These are phyloP conservation scores for Bubo blakistoni DNA, from an alignment of 2,113 vertebrate genomes.

Conservation along the genomic window DNA sequence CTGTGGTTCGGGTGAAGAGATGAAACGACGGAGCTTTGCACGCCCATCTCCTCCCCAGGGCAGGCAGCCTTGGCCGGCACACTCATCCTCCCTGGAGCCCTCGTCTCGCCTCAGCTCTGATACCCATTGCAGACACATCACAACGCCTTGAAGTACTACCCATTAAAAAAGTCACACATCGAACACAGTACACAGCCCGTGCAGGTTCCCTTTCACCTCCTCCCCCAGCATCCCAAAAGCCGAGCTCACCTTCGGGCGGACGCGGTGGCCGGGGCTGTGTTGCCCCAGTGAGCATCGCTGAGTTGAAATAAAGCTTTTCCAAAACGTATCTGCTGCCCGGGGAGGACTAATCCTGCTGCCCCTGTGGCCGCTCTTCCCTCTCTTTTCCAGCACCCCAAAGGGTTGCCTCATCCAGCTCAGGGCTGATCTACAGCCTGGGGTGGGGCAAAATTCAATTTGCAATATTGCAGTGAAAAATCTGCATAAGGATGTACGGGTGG, in stretches of 20 bases:
- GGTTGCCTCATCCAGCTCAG: fast-evolving
- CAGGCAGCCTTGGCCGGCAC: too few relatives aligned
- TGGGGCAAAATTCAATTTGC: background rate
- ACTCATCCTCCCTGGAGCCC: too few relatives aligned
- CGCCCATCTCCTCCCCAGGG: background rate
- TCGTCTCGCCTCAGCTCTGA: too few relatives aligned
- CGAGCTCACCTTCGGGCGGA: background rate
- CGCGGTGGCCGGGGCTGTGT: background rate
- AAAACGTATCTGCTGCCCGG: fast-evolving
- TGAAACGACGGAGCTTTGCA: fast-evolving
- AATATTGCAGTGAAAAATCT: background rate
- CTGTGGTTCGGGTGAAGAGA: fast-evolving
- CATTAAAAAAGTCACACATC: too few relatives aligned
- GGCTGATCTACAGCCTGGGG: background rate
- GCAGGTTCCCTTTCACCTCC: too few relatives aligned
- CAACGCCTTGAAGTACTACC: too few relatives aligned
- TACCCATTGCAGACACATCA: too few relatives aligned
- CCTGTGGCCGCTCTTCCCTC: background rate
- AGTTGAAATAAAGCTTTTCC: background rate
- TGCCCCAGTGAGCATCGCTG: background rate
- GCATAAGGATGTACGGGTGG: fast-evolving
- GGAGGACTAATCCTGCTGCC: background rate
- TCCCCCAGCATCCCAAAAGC: too few relatives aligned
- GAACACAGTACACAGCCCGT: too few relatives aligned
- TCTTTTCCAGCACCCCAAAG: background rate